Conservation (phyloP, 2,113 vertebrate species). For the Columbina picui region DNA sequence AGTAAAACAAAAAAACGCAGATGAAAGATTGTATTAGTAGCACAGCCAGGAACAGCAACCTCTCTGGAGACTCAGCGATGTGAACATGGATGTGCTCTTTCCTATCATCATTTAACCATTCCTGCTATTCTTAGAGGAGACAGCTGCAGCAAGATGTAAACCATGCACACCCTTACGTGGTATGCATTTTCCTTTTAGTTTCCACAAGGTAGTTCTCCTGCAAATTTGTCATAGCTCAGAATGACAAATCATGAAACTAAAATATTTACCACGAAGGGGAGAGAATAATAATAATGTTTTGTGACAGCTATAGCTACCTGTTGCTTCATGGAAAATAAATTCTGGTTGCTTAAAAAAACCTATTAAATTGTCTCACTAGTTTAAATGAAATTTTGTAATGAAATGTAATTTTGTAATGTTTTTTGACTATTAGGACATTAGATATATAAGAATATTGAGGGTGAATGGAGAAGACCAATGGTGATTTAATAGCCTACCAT, state of each 20-base stretch:
- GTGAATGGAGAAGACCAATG: not conserved
- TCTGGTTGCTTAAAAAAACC: not conserved
- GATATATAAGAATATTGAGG: not conserved
- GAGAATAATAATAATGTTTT: not conserved
- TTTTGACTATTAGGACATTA: not conserved
- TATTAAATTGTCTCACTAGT: not conserved
- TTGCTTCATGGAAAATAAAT: not conserved
- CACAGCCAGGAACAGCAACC: not conserved
- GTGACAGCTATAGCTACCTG: not conserved
- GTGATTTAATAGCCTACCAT: not conserved
- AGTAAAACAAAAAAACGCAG: not conserved
- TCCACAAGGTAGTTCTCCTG: not conserved
- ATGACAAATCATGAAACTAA: not conserved
- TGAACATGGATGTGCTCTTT: not conserved
- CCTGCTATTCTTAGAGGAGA: not conserved
- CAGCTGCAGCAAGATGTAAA: not conserved
- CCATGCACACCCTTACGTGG: rapidly evolving
- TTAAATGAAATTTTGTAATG: not conserved
- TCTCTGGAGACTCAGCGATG: not conserved
- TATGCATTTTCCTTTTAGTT: not conserved
- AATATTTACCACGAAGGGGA: not conserved
- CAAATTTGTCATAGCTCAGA: not conserved
- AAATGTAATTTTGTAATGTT: not conserved
- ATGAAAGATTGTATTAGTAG: not conserved
- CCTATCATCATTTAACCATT: not conserved